A percentile compares a stretch with the other conserved stretches of the same genome.
Conservation (phyloP, 2,888 invertebrate species). For the Dynastes hyllus region DNA sequence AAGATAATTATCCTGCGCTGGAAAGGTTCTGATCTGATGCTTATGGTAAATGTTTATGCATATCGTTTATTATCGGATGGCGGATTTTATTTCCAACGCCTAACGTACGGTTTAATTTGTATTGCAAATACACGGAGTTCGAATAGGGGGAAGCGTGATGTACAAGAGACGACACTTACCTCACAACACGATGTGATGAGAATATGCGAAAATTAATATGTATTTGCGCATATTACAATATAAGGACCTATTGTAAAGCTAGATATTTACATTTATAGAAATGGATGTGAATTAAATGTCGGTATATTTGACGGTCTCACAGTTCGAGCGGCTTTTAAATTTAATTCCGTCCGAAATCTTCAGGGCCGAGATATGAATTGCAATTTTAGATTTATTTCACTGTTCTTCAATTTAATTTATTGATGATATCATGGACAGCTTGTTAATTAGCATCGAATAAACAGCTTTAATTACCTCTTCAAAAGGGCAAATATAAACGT, state of each 20-base stretch:
- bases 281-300: conserved; percentile 16
- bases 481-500: too few relatives aligned
- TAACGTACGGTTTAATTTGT: conserved; percentile 44
- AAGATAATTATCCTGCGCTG: conserved; percentile 42
- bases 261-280: conserved; percentile 19
- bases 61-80: conserved; percentile 39
- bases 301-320: background rate
- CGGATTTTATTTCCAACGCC: conserved; percentile 32
- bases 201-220: conserved; percentile 43
- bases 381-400: too few relatives aligned
- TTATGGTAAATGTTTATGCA: conserved; percentile 47
- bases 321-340: too few relatives aligned
- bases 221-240: conserved; percentile 31
- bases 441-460: background rate
- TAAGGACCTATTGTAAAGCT: conserved; percentile 13
- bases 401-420: too few relatives aligned
- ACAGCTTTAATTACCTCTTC: too few relatives aligned
- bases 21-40: conserved; percentile 46
- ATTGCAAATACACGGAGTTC: conserved; percentile 37
- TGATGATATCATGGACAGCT: background rate
- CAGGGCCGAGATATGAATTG: too few relatives aligned
- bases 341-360: too few relatives aligned
- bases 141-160: conserved; percentile 25
- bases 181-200: conserved; percentile 28
- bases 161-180: conserved; percentile 43